These are phyloP conservation scores for Columba guinea DNA, from an alignment of 2,797 vertebrate genomes.

Conservation along the genomic window DNA sequence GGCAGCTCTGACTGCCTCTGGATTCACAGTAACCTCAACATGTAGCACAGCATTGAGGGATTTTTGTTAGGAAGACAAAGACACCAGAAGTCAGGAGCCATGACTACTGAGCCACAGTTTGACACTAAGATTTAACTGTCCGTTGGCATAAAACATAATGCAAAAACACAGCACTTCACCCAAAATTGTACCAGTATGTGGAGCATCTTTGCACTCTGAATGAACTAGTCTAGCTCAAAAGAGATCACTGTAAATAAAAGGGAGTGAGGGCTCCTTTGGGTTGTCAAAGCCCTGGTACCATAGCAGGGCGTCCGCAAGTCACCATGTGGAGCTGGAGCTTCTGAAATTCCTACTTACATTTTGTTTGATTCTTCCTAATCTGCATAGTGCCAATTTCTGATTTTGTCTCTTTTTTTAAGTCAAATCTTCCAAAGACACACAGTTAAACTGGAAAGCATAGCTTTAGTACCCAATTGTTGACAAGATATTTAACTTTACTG, in stretches of 20 bases:
- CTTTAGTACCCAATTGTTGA: background rate
- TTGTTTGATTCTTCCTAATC: background rate
- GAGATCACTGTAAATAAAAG: background rate
- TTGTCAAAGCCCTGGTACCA: background rate
- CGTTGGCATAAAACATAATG: background rate
- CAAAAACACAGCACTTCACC: background rate
- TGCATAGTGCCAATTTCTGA: background rate
- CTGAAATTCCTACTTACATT: background rate
- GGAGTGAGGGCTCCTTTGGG: background rate
- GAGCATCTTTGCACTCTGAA: background rate
- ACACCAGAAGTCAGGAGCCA: rapidly evolving
- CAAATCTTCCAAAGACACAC: background rate
- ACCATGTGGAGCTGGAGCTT: background rate
- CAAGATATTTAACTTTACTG: background rate
- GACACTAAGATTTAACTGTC: background rate
- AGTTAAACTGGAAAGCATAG: background rate
- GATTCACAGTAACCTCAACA: background rate
- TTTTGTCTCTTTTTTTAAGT: background rate
- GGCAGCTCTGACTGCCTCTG: background rate
- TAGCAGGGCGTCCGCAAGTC: background rate
- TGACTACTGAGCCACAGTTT: background rate
- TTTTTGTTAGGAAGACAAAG: background rate
- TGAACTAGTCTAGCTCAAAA: background rate
- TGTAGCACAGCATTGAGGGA: background rate
- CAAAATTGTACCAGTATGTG: background rate